Percentiles rank a stretch among this genome's conserved stretches.
Conservation (phyloP, 2,888 invertebrate species). For the Acrocera orbiculus region DNA sequence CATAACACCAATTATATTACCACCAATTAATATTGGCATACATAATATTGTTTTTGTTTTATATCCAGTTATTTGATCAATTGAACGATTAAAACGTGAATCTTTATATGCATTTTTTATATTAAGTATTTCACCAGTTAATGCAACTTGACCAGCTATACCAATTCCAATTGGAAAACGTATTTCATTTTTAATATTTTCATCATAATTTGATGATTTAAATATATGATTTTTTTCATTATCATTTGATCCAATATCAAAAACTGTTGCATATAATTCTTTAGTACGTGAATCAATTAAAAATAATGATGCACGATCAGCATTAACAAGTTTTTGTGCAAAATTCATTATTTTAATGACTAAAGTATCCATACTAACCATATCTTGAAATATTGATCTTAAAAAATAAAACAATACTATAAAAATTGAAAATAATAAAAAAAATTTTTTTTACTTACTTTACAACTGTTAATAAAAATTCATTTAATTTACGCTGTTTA, state of each 20-base stretch:
- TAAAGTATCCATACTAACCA: slow-evolving; percentile 64
- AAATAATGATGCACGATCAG: slow-evolving; percentile 69
- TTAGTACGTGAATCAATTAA: slow-evolving; percentile 53
- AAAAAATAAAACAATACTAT: slow-evolving; percentile 14
- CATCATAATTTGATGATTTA: slow-evolving; percentile 14
- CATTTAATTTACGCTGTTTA: slow-evolving; percentile 53
- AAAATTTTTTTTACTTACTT: slow-evolving; percentile 40
- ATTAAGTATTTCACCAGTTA: slow-evolving; percentile 61
- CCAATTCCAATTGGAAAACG: slow-evolving; percentile 59
- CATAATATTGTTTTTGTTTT: slow-evolving; percentile 60
- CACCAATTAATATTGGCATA: slow-evolving; percentile 71
- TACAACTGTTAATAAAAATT: slow-evolving; percentile 61
- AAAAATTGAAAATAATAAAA: no score
- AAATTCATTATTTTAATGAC: slow-evolving; percentile 72
- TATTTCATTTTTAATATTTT: slow-evolving; percentile 33
- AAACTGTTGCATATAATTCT: slow-evolving; percentile 67
- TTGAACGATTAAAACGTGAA: slow-evolving; percentile 51
- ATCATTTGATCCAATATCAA: slow-evolving; percentile 40
- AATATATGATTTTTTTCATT: slow-evolving; percentile 15
- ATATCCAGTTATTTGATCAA: slow-evolving; percentile 50
- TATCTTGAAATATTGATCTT: slow-evolving; percentile 76
- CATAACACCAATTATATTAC: slow-evolving; percentile 64
- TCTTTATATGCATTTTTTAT: slow-evolving; percentile 70
- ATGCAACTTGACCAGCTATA: slow-evolving; percentile 67
- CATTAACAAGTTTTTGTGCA: slow-evolving; percentile 62